phyloP scores from a whole-genome alignment of 2,113 vertebrate genomes.

The Brachyhypopomus occidentalis region DNA sequence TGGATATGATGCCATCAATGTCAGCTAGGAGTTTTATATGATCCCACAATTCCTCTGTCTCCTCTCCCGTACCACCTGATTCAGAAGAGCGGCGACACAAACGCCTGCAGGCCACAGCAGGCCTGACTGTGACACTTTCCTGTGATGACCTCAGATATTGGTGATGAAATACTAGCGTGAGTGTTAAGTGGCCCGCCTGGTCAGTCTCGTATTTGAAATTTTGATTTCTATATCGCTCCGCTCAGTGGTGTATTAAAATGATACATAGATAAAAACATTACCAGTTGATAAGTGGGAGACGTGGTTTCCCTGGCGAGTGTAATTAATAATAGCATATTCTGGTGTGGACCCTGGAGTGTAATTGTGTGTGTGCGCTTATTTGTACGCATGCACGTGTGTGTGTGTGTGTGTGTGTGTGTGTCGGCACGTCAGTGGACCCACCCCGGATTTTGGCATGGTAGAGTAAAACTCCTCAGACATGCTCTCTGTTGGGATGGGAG shows the following conservation, averaged over 20 bases:
- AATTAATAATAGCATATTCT: not conserved
- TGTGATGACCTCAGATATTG: no score
- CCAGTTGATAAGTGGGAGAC: not conserved
- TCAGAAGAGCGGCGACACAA: not conserved
- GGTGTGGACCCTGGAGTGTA: not conserved
- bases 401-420: not conserved
- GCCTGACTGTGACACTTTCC: not conserved
- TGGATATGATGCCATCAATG: slow-evolving; percentile 6
- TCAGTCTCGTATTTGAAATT: no score
- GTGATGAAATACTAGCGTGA: no score
- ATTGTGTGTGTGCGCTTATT: not conserved
- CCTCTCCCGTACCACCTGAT: not conserved
- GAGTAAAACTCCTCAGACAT: not conserved
- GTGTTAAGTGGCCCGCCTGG: not conserved
- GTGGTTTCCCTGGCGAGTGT: not conserved
- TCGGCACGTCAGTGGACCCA: not conserved
- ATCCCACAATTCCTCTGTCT: slow-evolving; percentile 16
- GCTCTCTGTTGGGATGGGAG: not conserved
- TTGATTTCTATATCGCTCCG: not conserved
- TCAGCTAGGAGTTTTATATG: slow-evolving; percentile 3
- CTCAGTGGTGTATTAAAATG: not conserved
- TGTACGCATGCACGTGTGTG: not conserved
- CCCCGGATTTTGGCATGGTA: not conserved
- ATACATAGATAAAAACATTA: not conserved
- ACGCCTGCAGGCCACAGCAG: not conserved